These are phyloP conservation scores for Acrocyrtus sp. DNA, from an alignment of 2,888 invertebrate species.

Conservation along the genomic window DNA sequence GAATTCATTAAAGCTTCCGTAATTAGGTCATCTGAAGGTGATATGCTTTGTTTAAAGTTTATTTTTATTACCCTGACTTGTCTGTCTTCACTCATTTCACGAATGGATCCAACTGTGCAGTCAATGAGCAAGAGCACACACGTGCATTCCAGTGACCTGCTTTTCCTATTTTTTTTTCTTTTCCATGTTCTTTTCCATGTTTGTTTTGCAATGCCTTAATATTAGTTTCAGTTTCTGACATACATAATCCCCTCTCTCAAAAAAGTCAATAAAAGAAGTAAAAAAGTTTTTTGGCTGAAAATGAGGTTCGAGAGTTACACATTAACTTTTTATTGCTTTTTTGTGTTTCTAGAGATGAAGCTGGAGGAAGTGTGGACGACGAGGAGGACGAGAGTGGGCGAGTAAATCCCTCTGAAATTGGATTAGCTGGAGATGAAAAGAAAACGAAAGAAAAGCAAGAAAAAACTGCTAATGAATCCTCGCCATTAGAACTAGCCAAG, in stretches of 20 bases:
- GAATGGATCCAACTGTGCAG: too few relatives aligned
- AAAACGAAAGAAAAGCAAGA: slow-evolving; percentile 14
- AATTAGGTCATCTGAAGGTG: too few relatives aligned
- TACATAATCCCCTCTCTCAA: too few relatives aligned
- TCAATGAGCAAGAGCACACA: background rate
- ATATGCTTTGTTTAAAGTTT: too few relatives aligned
- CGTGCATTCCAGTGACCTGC: slow-evolving; percentile 17
- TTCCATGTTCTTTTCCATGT: background rate
- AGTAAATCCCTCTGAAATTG: slow-evolving; percentile 32
- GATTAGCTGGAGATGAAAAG: slow-evolving; percentile 14
- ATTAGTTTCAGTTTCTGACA: too few relatives aligned
- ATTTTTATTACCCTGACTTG: too few relatives aligned
- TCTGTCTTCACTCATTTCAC: too few relatives aligned
- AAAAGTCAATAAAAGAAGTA: too few relatives aligned
- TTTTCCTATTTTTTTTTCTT: background rate
- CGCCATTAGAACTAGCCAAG: slow-evolving; percentile 66
- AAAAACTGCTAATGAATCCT: slow-evolving; percentile 5
- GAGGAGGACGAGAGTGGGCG: slow-evolving; percentile 29
- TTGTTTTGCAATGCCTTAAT: too few relatives aligned
- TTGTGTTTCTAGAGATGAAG: slow-evolving; percentile 29
- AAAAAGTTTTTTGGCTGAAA: too few relatives aligned
- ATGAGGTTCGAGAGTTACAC: too few relatives aligned
- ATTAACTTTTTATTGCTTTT: slow-evolving; percentile 31
- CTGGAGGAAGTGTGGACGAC: slow-evolving; percentile 5
- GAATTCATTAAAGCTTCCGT: too few relatives aligned